Evolutionary conservation across 2,888 invertebrate species (phyloP).

Genomic region (Drosophila mulleri): DNA sequence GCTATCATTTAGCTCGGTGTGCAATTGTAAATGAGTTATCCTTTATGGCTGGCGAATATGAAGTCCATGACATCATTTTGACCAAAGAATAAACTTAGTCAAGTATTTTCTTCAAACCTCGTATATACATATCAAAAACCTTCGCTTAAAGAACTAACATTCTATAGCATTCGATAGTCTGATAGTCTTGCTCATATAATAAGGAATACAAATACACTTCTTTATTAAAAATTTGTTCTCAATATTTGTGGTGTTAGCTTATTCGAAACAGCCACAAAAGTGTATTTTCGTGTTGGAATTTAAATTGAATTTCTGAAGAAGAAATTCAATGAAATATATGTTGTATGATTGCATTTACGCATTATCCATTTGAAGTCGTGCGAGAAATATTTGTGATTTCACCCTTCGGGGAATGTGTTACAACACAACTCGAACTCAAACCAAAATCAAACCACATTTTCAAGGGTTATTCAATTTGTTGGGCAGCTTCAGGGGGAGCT

Average conservation of each 20-base stretch:
- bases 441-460: conserved; percentile 28
- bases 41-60: too few species aligned
- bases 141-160: too few species aligned
- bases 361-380: conserved; percentile 55
- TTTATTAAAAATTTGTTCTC: neutral
- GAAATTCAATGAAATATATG: conserved; percentile 33
- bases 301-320: conserved; percentile 6
- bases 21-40: too few species aligned
- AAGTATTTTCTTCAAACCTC: too few species aligned
- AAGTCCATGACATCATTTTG: too few species aligned
- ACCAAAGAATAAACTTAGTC: too few species aligned
- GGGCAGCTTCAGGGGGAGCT: conserved; percentile 31
- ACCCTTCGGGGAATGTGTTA: conserved; percentile 26
- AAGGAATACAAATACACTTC: neutral
- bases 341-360: conserved; percentile 48
- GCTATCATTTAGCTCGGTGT: too few species aligned
- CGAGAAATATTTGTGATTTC: conserved; percentile 60
- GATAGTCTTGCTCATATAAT: neutral
- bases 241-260: neutral
- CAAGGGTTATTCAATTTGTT: conserved; percentile 57
- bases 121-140: too few species aligned
- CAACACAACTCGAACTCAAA: neutral
- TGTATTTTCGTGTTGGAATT: neutral
- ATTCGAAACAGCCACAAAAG: neutral
- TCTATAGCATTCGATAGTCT: too few species aligned